These are phyloP conservation scores for Asteroscopus sphinx DNA, from an alignment of 2,888 invertebrate species.

Conservation along the genomic window DNA sequence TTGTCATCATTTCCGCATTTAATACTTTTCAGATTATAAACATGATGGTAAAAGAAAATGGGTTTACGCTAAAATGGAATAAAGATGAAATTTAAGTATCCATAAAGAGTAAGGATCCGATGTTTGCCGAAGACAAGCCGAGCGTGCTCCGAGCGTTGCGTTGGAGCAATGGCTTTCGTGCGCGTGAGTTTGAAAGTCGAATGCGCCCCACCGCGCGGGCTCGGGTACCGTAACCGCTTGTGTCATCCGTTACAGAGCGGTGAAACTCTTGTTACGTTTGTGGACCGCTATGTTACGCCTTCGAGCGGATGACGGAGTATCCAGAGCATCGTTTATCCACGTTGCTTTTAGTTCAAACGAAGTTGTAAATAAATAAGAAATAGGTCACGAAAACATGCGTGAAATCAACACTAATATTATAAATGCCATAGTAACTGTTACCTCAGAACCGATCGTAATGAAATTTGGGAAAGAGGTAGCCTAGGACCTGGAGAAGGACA, in stretches of 20 bases:
- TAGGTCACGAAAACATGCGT: constrained; percentile 28
- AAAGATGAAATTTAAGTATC: constrained; percentile 55
- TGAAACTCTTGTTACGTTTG: constrained; percentile 83
- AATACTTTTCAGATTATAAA: constrained; percentile 37
- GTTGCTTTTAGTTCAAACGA: constrained; percentile 36
- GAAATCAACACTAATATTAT: too few species aligned
- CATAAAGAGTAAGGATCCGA: constrained; percentile 60
- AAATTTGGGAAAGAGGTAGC: too few species aligned
- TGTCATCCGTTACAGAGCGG: constrained; percentile 86
- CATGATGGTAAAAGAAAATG: constrained; percentile 54
- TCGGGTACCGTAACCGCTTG: constrained; percentile 85
- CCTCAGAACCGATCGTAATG: too few species aligned
- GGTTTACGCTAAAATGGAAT: constrained; percentile 52
- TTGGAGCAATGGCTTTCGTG: constrained; percentile 67
- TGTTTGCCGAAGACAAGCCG: constrained; percentile 65
- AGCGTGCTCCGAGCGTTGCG: constrained; percentile 59
- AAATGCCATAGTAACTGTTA: too few species aligned
- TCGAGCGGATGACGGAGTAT: constrained; percentile 62
- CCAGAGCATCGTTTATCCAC: constrained; percentile 59
- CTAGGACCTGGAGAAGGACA: too few species aligned
- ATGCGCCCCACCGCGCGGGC: constrained; percentile 60
- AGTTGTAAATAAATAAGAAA: constrained; percentile 32
- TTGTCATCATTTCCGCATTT: constrained; percentile 41
- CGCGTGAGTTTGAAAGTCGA: constrained; percentile 83
- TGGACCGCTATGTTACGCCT: constrained; percentile 80